Evolutionary conservation across 2,888 invertebrate genomes (phyloP), one percentile per base, ranked within the genome.

Genomic region (Eurois occulta): DNA sequence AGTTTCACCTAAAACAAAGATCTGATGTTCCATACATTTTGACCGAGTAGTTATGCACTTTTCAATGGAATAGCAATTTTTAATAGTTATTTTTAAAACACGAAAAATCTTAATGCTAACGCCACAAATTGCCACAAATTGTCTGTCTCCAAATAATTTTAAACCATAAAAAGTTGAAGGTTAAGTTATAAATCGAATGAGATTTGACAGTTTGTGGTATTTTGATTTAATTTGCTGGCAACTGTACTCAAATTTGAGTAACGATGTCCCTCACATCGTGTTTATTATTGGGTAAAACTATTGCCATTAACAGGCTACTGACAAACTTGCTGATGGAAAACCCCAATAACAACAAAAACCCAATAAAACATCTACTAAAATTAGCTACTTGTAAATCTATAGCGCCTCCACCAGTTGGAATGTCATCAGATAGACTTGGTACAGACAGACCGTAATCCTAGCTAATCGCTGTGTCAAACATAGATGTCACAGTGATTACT

Each of bases 381-480:
- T 18, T 16, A 16, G 16, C n/a, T 43, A 38, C 5, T 80, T 55
- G 28, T 79, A 10, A 35, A 58, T 69, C 38, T 68, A 35, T 32
- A 28, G 24, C n/a, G 16, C 32, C 38, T 60, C 55, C 32, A 32
- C n/a, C 84, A 86, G 87, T 89, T 86, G 75, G 88, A 91, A 92
- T 90, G 91, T 90, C 91, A 89, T 87, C 91, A 91, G 88, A 90
- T 85, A 38, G 58, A 78, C 41, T 52, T 77, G 84, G 69, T 75
- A 86, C 90, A 89, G 91, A 93, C 91, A 91, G 75, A 72, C 72
- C 64, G 74, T 92, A 92, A 92, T 91, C 91, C 90, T 83, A 74
- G 79, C 81, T 92, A 92, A 94, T 93, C 91, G 86, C 86, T 65
- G 79, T 82, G 83, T 87, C 91, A 91, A 91, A 91, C 89, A 83